Evolutionary conservation across 2,113 vertebrate species (phyloP).

Genomic region (Oncorhynchus keta): DNA sequence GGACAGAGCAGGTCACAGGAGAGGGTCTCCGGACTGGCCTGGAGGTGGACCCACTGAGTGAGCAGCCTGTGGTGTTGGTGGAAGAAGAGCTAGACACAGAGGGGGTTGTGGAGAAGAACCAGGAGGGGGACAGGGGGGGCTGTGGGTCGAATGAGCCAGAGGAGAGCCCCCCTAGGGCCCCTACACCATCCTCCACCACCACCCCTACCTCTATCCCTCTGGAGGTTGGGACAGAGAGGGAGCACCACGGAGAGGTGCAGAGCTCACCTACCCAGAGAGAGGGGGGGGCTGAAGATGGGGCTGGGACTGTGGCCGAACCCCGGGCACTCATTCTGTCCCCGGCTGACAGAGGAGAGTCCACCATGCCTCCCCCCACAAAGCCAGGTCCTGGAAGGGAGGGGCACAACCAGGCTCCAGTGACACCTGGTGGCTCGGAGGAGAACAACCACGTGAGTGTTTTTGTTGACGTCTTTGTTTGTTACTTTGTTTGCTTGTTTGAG

Average conservation of each 20-base stretch:
- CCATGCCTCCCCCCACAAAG: constrained; percentile 1
- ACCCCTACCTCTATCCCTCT: background rate
- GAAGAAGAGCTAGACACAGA: background rate
- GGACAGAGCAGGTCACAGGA: too few species aligned
- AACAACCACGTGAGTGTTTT: constrained; percentile 47
- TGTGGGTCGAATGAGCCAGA: background rate
- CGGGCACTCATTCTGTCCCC: background rate
- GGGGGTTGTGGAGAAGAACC: background rate
- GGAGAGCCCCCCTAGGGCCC: background rate
- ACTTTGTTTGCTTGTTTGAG: background rate
- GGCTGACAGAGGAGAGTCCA: background rate
- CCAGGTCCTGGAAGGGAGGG: background rate
- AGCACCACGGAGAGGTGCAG: background rate
- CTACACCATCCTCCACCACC: background rate
- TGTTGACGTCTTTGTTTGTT: background rate
- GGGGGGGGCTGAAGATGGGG: background rate
- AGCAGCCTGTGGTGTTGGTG: constrained; percentile 39
- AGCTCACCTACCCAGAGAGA: background rate
- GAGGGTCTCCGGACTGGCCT: too few species aligned
- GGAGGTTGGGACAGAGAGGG: background rate
- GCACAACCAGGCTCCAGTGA: constrained; percentile 18
- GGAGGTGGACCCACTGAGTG: too few species aligned
- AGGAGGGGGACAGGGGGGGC: constrained; percentile 36
- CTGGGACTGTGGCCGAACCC: background rate
- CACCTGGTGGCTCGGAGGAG: constrained; percentile 27